phyloP scores from a whole-genome alignment of 2,113 vertebrate genomes.

The Vanacampus margaritifer region DNA sequence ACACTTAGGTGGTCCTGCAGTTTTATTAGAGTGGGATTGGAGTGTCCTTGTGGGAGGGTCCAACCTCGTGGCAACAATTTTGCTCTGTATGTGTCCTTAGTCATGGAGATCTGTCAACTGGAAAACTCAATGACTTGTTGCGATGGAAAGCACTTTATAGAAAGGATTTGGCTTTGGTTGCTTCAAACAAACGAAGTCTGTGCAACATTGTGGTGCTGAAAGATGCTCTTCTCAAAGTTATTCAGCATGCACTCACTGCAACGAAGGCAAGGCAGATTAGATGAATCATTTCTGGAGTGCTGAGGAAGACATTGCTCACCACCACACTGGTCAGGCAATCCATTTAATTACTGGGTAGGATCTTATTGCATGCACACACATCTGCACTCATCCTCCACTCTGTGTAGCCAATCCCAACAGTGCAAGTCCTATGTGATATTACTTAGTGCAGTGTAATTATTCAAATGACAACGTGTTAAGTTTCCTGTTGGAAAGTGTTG shows the following conservation, averaged over 20 bases:
- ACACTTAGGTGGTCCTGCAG: conserved; percentile 28
- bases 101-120: not conserved
- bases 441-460: conserved; percentile 34
- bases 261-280: conserved; percentile 40
- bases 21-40: conserved; percentile 25
- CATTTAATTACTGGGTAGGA: conserved; percentile 45
- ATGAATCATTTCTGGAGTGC: conserved; percentile 12
- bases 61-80: not conserved
- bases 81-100: conserved; percentile 3
- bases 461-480: conserved; percentile 40
- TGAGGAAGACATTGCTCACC: conserved; percentile 19
- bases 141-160: not conserved
- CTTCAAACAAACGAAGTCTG: not conserved
- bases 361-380: conserved; percentile 6
- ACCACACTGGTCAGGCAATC: conserved; percentile 34
- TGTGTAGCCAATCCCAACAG: conserved; percentile 3
- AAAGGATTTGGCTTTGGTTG: conserved; percentile 4
- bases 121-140: not conserved
- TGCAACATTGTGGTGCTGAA: conserved; percentile 7
- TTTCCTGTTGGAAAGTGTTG: conserved; percentile 31
- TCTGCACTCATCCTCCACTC: not conserved
- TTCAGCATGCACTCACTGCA: conserved; percentile 43
- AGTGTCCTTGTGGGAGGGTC: conserved; percentile 23
- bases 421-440: conserved; percentile 11
- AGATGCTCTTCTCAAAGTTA: conserved; percentile 24